These are phyloP conservation scores for Rhagium mordax DNA, from an alignment of 2,888 invertebrate genomes.

Conservation along the genomic window DNA sequence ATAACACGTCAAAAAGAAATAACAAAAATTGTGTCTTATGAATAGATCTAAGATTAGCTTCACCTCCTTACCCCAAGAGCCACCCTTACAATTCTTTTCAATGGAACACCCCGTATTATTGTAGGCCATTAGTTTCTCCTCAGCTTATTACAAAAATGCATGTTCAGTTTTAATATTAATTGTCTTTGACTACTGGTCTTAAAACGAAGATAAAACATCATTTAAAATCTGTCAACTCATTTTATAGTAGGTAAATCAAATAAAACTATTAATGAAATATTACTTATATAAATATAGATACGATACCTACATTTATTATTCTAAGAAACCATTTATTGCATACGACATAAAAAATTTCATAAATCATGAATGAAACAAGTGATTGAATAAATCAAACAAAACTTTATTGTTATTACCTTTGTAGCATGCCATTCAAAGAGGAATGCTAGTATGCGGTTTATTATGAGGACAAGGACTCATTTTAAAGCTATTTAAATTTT, in stretches of 20 bases:
- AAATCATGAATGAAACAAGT: conserved; percentile 6
- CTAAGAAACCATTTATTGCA: not conserved
- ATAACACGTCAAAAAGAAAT: no score
- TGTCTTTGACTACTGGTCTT: not conserved
- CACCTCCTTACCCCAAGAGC: no score
- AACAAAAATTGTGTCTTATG: no score
- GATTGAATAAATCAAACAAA: conserved; percentile 6
- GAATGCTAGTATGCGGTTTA: not conserved
- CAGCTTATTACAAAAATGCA: no score
- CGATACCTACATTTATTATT: not conserved
- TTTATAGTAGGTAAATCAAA: not conserved
- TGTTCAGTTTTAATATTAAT: no score
- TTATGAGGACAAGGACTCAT: not conserved
- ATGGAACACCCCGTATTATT: no score
- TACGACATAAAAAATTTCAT: not conserved
- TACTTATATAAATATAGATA: not conserved
- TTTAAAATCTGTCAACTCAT: not conserved
- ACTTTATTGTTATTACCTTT: conserved; percentile 5
- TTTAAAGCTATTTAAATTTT: not conserved
- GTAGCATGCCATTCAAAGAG: not conserved
- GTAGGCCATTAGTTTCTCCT: no score
- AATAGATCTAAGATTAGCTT: no score
- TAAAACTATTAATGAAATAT: not conserved
- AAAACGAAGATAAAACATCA: not conserved
- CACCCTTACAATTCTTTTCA: no score